A percentile compares a stretch with the other conserved stretches of the same genome.
Evolutionary conservation across 2,113 vertebrate species (phyloP).

Genomic region (Oryzias curvinotus): DNA sequence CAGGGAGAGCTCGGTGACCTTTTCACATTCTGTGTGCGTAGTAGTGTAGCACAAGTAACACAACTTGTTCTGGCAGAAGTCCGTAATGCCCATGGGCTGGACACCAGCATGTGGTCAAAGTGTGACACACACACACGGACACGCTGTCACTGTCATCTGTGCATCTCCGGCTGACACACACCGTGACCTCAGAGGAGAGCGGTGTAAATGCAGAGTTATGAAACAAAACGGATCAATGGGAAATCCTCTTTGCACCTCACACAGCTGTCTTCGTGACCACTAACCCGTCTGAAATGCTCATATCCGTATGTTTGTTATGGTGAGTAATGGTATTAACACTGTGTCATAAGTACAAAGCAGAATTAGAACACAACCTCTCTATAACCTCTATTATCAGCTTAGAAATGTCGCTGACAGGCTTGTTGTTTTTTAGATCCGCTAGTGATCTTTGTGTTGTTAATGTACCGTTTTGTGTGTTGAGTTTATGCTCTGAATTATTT

Average conservation of each 20-base stretch:
- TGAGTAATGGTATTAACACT: constrained; percentile 15
- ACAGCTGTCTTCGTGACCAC: constrained; percentile 4
- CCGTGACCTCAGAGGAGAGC: constrained; percentile 35
- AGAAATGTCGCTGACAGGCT: constrained; percentile 8
- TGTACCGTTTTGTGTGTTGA: no score
- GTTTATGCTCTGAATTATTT: no score
- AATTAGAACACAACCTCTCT: neutral
- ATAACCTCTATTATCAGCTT: constrained; percentile 16
- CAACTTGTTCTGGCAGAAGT: constrained; percentile 60
- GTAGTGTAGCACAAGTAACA: constrained; percentile 46
- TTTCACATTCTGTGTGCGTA: constrained; percentile 60
- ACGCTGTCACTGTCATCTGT: constrained; percentile 32
- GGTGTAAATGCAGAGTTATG: constrained; percentile 28
- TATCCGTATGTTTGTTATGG: constrained; percentile 13
- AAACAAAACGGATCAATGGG: constrained; percentile 45
- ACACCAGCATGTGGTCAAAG: constrained; percentile 54
- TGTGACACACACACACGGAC: constrained; percentile 43
- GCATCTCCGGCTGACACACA: constrained; percentile 31
- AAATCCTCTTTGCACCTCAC: constrained; percentile 39
- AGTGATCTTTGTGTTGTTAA: neutral
- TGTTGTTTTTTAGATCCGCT: no score
- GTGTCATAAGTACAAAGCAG: neutral
- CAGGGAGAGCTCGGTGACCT: constrained; percentile 59
- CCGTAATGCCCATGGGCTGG: constrained; percentile 53
- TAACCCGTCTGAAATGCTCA: constrained; percentile 15